A percentile compares a stretch with the other conserved stretches of the same genome.
phyloP scores from a whole-genome alignment of 2,888 invertebrate species.

The Brenthis daphne region DNA sequence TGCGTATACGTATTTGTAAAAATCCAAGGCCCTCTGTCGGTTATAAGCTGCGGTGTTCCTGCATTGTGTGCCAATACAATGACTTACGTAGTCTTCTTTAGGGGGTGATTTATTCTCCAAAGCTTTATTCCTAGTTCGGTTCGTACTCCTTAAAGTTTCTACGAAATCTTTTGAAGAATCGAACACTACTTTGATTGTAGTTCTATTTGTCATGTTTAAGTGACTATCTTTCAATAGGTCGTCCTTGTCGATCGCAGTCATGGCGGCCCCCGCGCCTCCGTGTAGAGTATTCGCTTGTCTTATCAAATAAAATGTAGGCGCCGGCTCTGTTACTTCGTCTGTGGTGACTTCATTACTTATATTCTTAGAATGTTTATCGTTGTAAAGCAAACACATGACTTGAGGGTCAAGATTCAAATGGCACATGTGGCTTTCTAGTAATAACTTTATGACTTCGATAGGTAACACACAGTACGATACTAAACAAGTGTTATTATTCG shows the following conservation, averaged over 20 bases:
- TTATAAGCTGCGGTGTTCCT: slow-evolving; percentile 66
- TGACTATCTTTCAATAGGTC: slow-evolving; percentile 62
- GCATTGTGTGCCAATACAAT: slow-evolving; percentile 64
- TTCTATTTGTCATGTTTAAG: slow-evolving; percentile 71
- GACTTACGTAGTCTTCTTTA: slow-evolving; percentile 59
- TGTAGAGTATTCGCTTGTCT: slow-evolving; percentile 64
- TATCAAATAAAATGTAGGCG: slow-evolving; percentile 74
- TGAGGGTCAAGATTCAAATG: slow-evolving; percentile 65
- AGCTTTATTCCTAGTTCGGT: slow-evolving; percentile 52
- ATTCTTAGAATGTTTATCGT: slow-evolving; percentile 60
- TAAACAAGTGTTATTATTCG: slow-evolving; percentile 74
- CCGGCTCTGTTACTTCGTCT: slow-evolving; percentile 68
- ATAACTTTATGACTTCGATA: slow-evolving; percentile 64
- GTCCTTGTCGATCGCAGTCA: slow-evolving; percentile 71
- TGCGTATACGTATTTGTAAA: slow-evolving; percentile 77
- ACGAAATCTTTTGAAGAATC: slow-evolving; percentile 74
- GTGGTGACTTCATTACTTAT: slow-evolving; percentile 57
- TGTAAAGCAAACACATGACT: slow-evolving; percentile 73
- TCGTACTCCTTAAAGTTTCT: slow-evolving; percentile 68
- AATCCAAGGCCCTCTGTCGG: slow-evolving; percentile 73
- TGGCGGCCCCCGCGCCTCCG: slow-evolving; percentile 63
- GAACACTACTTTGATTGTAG: slow-evolving; percentile 71
- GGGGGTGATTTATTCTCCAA: slow-evolving; percentile 50
- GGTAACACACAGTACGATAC: slow-evolving; percentile 73
- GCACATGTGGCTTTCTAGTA: slow-evolving; percentile 72